Evolutionary conservation across 2,888 invertebrate species (phyloP), one percentile per base, ranked within the genome.

Genomic region (Platerodrilus igneus): DNA sequence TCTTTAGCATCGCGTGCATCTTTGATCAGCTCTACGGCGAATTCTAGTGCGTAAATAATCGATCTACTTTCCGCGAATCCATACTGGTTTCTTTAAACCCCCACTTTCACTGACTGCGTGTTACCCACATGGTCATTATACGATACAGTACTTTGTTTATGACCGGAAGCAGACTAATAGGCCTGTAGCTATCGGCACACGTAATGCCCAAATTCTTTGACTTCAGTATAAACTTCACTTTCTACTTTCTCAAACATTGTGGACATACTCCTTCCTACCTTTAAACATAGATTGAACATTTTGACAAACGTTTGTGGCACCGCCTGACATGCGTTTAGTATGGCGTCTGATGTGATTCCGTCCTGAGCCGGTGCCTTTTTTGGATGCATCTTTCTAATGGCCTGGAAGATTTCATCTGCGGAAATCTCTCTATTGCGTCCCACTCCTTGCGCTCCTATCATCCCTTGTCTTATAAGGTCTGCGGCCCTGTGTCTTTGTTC

Each of bases 111-210:
- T 22, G 4, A 22, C 22, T 10, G 22, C 22, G n/a, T 22, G n/a
- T n/a, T 22, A 22, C n/a, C n/a, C 22, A 9, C n/a, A 10, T 22
- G 4, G 22, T 8, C n/a, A 8, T n/a, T 6, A 22, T 22, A 4
- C 9, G 4, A 22, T 22, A 8, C 14, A 43, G 25, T n/a, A 17
- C 31, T 17, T 39, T 43, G 1, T 31, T 34, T 9, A 39, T 4
- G 1, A 39, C 39, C 18, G 33, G 29, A 2, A 45, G 17, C 13
- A 45, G 15, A 6, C 45, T 32, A 3, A 45, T 37, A 3, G 45
- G 37, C 16, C 37, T n/a, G 19, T 25, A 27, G 7, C 28, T 29
- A 8, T 13, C 20, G 0, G 21, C 10, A 19, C 28, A 27, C 3
- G 19, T 29, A 15, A n/a, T 15, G n/a, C 37, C 21, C 8, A 13